Percentiles rank a stretch among this genome's conserved stretches.
Conservation (phyloP, 1,140 invertebrate genomes). For the Marisa cornuarietis region DNA sequence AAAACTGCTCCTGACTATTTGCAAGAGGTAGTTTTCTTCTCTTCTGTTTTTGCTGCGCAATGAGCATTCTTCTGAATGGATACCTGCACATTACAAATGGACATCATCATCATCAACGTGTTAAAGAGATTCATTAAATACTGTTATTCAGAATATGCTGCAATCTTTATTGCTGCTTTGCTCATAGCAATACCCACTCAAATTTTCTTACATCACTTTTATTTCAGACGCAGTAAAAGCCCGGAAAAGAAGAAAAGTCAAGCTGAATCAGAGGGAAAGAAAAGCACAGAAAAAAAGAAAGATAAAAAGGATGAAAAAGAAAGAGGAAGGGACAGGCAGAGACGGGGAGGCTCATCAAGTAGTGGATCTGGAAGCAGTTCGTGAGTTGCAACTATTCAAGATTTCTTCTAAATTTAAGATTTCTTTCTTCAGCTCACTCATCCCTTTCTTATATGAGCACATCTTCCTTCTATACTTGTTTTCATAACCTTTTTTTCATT, state of each 20-base stretch:
- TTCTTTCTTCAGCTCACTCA: background rate
- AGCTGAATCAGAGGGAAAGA: slow-evolving; percentile 23
- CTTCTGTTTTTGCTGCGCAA: no score
- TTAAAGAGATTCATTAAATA: no score
- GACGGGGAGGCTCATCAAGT: slow-evolving; percentile 30
- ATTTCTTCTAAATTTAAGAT: background rate
- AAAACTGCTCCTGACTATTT: no score
- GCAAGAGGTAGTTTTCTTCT: no score
- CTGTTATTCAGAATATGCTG: no score
- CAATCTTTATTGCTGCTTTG: no score
- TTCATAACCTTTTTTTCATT: background rate
- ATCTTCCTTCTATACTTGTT: background rate
- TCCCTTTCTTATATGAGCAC: background rate
- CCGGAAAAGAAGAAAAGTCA: slow-evolving; percentile 24
- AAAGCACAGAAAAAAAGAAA: slow-evolving; percentile 46
- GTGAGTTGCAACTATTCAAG: slow-evolving; percentile 19
- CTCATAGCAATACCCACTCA: no score
- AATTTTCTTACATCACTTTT: background rate
- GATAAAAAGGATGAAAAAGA: slow-evolving; percentile 44
- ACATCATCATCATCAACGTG: no score
- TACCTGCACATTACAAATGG: no score
- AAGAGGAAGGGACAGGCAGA: slow-evolving; percentile 38
- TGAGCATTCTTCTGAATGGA: no score
- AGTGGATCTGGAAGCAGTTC: slow-evolving; percentile 37
- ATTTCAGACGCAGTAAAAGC: slow-evolving; percentile 18